Percentiles rank a stretch among this genome's conserved stretches.
Evolutionary conservation across 2,113 vertebrate genomes (phyloP).

Genomic region (Aspiorhynchus laticeps): DNA sequence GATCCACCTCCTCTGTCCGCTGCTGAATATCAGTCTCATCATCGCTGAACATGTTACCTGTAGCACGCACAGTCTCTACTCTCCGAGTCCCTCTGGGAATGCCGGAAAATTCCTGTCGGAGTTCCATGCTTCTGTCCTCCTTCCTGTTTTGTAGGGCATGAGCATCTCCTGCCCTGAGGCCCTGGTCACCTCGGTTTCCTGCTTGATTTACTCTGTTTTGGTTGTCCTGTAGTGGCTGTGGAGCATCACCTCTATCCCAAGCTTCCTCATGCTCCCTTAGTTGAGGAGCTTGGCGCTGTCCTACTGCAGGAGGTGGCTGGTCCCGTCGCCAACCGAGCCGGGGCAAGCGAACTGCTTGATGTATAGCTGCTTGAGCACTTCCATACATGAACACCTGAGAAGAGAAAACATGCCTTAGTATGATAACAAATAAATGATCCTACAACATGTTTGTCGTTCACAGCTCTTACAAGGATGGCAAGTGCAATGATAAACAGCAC

Average conservation of each 20-base stretch:
- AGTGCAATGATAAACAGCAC: constrained; percentile 80
- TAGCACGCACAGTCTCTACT: constrained; percentile 65
- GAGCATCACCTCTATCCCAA: constrained; percentile 57
- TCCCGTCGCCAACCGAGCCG: constrained; percentile 58
- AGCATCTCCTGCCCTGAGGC: constrained; percentile 42
- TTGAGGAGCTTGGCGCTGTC: background rate
- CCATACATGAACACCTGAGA: constrained; percentile 68
- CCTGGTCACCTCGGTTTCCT: background rate
- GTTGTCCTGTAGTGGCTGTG: background rate
- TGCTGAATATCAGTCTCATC: constrained; percentile 60
- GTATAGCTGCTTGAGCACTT: constrained; percentile 68
- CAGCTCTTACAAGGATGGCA: constrained; percentile 73
- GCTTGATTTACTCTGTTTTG: background rate
- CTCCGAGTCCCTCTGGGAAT: background rate
- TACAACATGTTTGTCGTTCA: background rate
- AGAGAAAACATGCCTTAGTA: background rate
- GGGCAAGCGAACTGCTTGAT: constrained; percentile 65
- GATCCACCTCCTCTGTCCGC: constrained; percentile 7
- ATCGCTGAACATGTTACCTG: constrained; percentile 21
- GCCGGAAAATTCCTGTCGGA: constrained; percentile 42
- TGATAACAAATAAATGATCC: background rate
- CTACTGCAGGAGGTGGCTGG: constrained; percentile 55
- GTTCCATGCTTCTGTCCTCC: background rate
- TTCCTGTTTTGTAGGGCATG: constrained; percentile 21
- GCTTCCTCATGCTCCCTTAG: background rate